These are phyloP conservation scores for Leguminivora glycinivorella DNA, from an alignment of 1,140 invertebrate species.

Conservation along the genomic window DNA sequence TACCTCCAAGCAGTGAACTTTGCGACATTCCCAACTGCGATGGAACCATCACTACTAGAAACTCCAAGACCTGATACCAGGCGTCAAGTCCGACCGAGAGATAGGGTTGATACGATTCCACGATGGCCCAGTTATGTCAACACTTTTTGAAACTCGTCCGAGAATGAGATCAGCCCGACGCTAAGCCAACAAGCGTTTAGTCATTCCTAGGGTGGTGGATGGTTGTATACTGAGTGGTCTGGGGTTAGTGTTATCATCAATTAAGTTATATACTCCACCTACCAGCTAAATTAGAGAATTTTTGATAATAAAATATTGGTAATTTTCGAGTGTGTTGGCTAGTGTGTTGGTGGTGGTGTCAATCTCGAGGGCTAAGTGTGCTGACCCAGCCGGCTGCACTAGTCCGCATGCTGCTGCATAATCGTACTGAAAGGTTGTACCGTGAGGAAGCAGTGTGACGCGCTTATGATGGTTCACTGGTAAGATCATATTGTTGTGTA, in stretches of 20 bases:
- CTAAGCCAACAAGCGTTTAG: constrained; percentile 50
- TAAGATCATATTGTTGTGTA: too few relatives aligned
- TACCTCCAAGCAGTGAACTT: constrained; percentile 63
- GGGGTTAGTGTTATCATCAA: constrained; percentile 45
- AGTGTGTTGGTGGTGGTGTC: constrained; percentile 82
- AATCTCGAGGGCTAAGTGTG: constrained; percentile 83
- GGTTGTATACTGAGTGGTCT: constrained; percentile 73
- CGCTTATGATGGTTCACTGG: constrained; percentile 83
- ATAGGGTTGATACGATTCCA: constrained; percentile 62
- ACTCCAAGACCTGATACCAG: constrained; percentile 58
- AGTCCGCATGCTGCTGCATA: constrained; percentile 73
- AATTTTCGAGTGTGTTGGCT: constrained; percentile 76
- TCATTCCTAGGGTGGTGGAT: constrained; percentile 62
- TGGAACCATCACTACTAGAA: constrained; percentile 45
- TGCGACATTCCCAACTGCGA: constrained; percentile 73
- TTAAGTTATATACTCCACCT: too few relatives aligned
- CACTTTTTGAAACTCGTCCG: constrained; percentile 54
- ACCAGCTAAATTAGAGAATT: too few relatives aligned
- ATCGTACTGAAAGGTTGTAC: constrained; percentile 80
- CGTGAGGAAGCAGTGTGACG: constrained; percentile 76
- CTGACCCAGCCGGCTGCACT: constrained; percentile 78
- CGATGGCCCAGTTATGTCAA: constrained; percentile 60
- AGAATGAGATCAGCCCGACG: constrained; percentile 52
- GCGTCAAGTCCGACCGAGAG: constrained; percentile 62
- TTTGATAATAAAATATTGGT: neutral